phyloP scores from a whole-genome alignment of 1,140 invertebrate species.

The Mercenaria mercenaria region DNA sequence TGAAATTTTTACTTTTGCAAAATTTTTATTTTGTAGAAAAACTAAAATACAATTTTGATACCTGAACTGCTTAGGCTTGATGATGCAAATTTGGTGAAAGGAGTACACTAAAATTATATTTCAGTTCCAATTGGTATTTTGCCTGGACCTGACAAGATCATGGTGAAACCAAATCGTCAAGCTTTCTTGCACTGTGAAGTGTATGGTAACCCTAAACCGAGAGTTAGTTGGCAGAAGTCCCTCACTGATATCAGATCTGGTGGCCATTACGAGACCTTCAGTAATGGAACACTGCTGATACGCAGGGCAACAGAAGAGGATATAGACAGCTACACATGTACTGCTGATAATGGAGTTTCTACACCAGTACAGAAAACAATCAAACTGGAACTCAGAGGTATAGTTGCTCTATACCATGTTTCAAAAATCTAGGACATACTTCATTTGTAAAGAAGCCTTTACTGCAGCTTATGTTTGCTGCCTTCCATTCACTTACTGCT shows the following conservation, averaged over 20 bases:
- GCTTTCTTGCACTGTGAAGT: slow-evolving; percentile 77
- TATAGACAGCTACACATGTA: slow-evolving; percentile 72
- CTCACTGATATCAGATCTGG: slow-evolving; percentile 8
- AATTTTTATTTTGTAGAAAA: too few relatives aligned
- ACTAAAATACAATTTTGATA: too few relatives aligned
- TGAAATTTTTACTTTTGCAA: too few relatives aligned
- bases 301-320: slow-evolving; percentile 59
- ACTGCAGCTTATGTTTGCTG: too few relatives aligned
- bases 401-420: neutral
- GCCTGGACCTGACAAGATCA: slow-evolving; percentile 67
- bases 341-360: slow-evolving; percentile 75
- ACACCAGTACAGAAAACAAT: slow-evolving; percentile 50
- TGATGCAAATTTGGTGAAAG: too few relatives aligned
- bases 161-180: slow-evolving; percentile 69
- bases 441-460: too few relatives aligned
- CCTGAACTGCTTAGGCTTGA: too few relatives aligned
- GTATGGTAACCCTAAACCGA: slow-evolving; percentile 67
- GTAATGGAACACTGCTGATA: slow-evolving; percentile 76
- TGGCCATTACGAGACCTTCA: slow-evolving; percentile 65
- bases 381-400: slow-evolving; percentile 68
- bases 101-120: too few relatives aligned
- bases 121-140: slow-evolving; percentile 74
- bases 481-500: too few relatives aligned
- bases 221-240: slow-evolving; percentile 63
- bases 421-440: too few relatives aligned